A percentile compares a stretch with the other conserved stretches of the same genome.
These are phyloP conservation scores for Chloroclystis v-ata DNA, from an alignment of 2,888 invertebrate genomes.

Conservation along the genomic window DNA sequence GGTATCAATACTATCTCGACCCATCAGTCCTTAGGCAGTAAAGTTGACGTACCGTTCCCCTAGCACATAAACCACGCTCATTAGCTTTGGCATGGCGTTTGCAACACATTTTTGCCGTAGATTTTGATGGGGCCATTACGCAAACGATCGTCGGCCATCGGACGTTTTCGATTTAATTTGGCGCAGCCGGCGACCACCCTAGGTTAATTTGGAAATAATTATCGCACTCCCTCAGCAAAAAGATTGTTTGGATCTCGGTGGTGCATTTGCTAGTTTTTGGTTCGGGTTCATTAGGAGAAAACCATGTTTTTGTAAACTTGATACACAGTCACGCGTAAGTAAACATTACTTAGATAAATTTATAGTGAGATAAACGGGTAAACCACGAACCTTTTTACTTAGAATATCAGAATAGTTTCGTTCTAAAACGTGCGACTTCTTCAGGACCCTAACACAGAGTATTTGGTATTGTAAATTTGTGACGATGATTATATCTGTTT, in stretches of 20 bases:
- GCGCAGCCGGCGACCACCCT: slow-evolving; percentile 60
- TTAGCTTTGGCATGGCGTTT: slow-evolving; percentile 42
- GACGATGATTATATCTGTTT: too few species aligned
- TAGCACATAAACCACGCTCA: slow-evolving; percentile 20
- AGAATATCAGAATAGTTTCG: too few species aligned
- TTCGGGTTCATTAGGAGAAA: neutral
- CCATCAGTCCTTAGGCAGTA: neutral
- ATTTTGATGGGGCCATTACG: slow-evolving; percentile 67
- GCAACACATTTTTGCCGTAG: slow-evolving; percentile 68
- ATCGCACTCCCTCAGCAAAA: slow-evolving; percentile 52
- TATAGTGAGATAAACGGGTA: too few species aligned
- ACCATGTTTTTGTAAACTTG: too few species aligned
- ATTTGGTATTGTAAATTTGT: too few species aligned
- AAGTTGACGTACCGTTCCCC: slow-evolving; percentile 2
- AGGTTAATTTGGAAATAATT: slow-evolving; percentile 73
- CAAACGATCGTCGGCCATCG: slow-evolving; percentile 60
- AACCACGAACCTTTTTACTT: too few species aligned
- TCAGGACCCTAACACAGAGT: too few species aligned
- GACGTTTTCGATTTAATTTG: slow-evolving; percentile 70
- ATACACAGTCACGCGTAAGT: too few species aligned
- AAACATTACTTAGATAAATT: too few species aligned
- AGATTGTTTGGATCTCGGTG: slow-evolving; percentile 24
- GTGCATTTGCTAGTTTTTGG: slow-evolving; percentile 26
- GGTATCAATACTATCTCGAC: too few species aligned
- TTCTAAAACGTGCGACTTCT: too few species aligned